Conservation (phyloP, 1,140 invertebrate genomes). For the Drosophila seguyi region DNA sequence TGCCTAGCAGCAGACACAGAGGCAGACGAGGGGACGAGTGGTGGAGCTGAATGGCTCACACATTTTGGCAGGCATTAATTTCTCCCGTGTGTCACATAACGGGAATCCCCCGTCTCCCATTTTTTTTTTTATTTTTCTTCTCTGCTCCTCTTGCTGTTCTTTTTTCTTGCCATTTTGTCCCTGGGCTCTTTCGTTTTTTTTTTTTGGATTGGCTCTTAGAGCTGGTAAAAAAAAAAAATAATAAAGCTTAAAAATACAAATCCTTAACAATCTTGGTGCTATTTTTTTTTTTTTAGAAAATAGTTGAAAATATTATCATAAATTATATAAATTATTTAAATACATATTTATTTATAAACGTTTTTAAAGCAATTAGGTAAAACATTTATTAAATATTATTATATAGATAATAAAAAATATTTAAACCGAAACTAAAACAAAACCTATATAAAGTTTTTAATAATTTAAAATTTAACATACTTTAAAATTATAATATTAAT, state of each 20-base stretch:
- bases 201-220: not conserved
- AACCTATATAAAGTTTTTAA: not conserved
- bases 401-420: not conserved
- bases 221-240: not conserved
- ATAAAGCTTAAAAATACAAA: too few species aligned
- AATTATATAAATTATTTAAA: too few species aligned
- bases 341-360: not conserved
- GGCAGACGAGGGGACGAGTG: conserved; percentile 18
- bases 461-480: not conserved
- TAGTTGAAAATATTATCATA: too few species aligned
- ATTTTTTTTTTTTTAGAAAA: too few species aligned
- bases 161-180: not conserved
- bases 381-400: not conserved
- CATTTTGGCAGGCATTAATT: conserved; percentile 79
- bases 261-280: too few species aligned
- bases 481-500: not conserved
- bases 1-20: conserved; percentile 22
- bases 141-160: too few species aligned
- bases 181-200: not conserved
- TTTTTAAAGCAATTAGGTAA: too few species aligned
- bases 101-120: conserved; percentile 23
- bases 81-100: conserved; percentile 77
- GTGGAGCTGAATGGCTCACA: conserved; percentile 39
- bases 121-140: not conserved
- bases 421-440: not conserved